A percentile compares a stretch with the other conserved stretches of the same genome.
Conservation (phyloP, 92 coral and sea anemone genomes). For the Porites lobata region DNA sequence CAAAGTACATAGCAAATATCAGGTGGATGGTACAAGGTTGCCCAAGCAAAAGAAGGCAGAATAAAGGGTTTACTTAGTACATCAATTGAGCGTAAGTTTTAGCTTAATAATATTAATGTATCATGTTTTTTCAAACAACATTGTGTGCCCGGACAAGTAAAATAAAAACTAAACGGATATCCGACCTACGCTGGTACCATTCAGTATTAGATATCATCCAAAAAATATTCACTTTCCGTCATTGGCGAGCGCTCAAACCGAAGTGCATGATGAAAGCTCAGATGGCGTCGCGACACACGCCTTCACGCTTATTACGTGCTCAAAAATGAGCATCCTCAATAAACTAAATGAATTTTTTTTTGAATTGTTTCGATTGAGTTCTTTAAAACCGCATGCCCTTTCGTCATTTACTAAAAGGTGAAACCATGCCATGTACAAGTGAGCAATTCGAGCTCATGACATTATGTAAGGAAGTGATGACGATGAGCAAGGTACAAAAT, state of each 20-base stretch:
- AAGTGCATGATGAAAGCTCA: neutral
- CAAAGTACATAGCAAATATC: too few species aligned
- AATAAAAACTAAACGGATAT: constrained; percentile 13
- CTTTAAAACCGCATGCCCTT: too few species aligned
- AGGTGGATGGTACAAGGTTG: too few species aligned
- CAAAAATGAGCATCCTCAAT: too few species aligned
- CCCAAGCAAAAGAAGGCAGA: too few species aligned
- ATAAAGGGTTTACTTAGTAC: too few species aligned
- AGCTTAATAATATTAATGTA: neutral
- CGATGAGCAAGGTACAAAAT: neutral
- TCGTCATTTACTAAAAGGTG: too few species aligned
- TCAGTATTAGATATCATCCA: neutral
- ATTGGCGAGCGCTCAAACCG: neutral
- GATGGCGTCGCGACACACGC: neutral
- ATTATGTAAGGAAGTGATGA: neutral
- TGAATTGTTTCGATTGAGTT: too few species aligned
- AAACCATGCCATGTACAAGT: too few species aligned
- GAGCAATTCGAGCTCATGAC: neutral
- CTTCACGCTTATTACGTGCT: too few species aligned
- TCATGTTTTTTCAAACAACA: constrained; percentile 14
- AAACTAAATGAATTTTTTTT: too few species aligned
- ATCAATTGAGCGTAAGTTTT: too few species aligned
- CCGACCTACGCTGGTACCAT: neutral
- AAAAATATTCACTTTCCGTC: neutral
- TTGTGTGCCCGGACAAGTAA: constrained; percentile 27